Conservation (phyloP, 2,888 invertebrate genomes). For the Lysandra bellargus region DNA sequence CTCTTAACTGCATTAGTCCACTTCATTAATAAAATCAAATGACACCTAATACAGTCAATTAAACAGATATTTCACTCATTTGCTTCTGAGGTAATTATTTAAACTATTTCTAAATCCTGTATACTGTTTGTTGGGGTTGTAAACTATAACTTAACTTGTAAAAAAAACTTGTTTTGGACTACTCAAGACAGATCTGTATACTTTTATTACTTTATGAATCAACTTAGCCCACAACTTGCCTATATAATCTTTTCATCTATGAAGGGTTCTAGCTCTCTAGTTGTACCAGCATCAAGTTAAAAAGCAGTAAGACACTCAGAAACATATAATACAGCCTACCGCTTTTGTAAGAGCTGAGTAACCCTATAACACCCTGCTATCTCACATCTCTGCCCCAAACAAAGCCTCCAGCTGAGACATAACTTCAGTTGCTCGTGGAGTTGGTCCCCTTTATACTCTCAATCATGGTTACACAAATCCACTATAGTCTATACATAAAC, state of each 20-base stretch:
- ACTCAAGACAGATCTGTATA: slow-evolving; percentile 70
- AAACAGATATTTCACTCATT: background rate
- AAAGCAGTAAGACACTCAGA: slow-evolving; percentile 73
- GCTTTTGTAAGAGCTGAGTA: slow-evolving; percentile 63
- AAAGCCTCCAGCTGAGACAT: slow-evolving; percentile 50
- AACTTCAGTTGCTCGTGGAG: slow-evolving; percentile 66
- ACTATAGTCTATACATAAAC: slow-evolving; percentile 64
- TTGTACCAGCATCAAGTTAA: slow-evolving; percentile 67
- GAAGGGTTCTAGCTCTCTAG: slow-evolving; percentile 63
- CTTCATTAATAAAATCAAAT: slow-evolving; percentile 19
- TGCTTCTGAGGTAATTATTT: slow-evolving; percentile 72
- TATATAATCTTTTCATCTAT: slow-evolving; percentile 33
- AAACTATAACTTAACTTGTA: slow-evolving; percentile 41
- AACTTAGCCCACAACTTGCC: slow-evolving; percentile 31
- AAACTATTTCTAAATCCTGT: slow-evolving; percentile 33
- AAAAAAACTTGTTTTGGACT: slow-evolving; percentile 22
- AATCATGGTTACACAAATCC: slow-evolving; percentile 67
- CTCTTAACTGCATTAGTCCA: background rate
- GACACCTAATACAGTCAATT: background rate
- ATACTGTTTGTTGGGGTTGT: slow-evolving; percentile 48
- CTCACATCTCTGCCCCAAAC: slow-evolving; percentile 48
- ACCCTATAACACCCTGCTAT: slow-evolving; percentile 56
- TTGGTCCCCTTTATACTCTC: slow-evolving; percentile 75
- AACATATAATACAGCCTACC: slow-evolving; percentile 77
- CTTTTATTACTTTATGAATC: slow-evolving; percentile 46